Percentiles rank a stretch among this genome's conserved stretches.
Evolutionary conservation across 2,888 invertebrate genomes (phyloP).

Genomic region (Eristalinus sepulchralis): DNA sequence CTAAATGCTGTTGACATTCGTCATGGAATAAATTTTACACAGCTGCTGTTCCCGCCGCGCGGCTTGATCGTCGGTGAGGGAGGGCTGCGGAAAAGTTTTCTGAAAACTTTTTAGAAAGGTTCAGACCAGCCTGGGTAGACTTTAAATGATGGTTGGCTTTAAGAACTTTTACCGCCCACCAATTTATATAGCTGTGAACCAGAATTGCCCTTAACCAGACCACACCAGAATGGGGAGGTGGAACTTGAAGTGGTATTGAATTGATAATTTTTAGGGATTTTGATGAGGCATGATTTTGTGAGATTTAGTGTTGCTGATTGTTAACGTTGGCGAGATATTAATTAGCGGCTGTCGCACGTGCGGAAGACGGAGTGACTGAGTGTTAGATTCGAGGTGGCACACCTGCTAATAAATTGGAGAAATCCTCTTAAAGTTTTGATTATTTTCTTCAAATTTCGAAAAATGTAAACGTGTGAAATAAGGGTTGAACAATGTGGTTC

Average conservation of each 20-base stretch:
- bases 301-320: not conserved
- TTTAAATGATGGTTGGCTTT: slow-evolving; percentile 35
- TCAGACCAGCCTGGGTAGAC: not conserved
- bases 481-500: no score
- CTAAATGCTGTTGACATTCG: slow-evolving; percentile 41
- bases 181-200: slow-evolving; percentile 14
- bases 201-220: slow-evolving; percentile 5
- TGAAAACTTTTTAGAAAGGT: not conserved
- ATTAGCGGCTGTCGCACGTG: not conserved
- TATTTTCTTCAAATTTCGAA: no score
- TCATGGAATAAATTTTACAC: slow-evolving; percentile 51
- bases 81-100: slow-evolving; percentile 16
- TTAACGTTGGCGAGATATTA: not conserved
- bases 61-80: not conserved
- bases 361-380: not conserved
- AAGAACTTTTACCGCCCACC: not conserved
- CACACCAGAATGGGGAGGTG: not conserved
- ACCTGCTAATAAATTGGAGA: not conserved
- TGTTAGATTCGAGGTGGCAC: not conserved
- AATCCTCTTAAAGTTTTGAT: not conserved
- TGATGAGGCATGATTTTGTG: not conserved
- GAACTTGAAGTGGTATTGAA: slow-evolving; percentile 14
- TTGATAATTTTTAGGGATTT: slow-evolving; percentile 6
- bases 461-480: no score
- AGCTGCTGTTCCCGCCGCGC: slow-evolving; percentile 23